Percentiles rank a stretch among this genome's conserved stretches.
phyloP scores from a whole-genome alignment of 1,140 invertebrate genomes.

The Drosophila bipectinata region DNA sequence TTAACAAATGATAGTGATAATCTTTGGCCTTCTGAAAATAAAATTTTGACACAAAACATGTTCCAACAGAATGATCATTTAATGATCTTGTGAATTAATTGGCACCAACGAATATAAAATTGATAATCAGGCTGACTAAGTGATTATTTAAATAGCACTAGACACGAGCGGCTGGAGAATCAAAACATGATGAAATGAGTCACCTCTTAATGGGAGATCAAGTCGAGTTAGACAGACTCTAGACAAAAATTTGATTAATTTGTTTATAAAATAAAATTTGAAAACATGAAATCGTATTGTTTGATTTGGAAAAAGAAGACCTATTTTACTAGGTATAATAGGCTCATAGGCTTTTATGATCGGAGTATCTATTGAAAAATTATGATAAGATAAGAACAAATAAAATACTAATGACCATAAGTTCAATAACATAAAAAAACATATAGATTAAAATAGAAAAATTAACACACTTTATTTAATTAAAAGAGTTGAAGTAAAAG shows the following conservation, averaged over 20 bases:
- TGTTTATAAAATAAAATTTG: background rate
- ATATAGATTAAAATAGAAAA: background rate
- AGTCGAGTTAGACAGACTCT: background rate
- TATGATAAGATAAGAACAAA: background rate
- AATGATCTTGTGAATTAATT: background rate
- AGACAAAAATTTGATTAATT: background rate
- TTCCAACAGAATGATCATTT: background rate
- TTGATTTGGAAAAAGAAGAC: too few species aligned
- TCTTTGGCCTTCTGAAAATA: background rate
- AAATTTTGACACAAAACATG: background rate
- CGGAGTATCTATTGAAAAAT: background rate
- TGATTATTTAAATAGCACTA: background rate
- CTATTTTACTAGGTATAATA: too few species aligned
- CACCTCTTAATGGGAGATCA: background rate
- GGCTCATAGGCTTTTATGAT: background rate
- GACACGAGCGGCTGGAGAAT: background rate
- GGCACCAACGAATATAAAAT: background rate
- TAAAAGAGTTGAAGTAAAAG: too few species aligned
- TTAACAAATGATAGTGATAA: background rate
- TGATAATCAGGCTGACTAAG: conserved; percentile 1
- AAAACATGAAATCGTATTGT: too few species aligned
- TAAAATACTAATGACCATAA: background rate
- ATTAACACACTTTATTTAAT: background rate
- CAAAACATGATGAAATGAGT: conserved; percentile 1
- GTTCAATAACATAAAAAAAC: background rate